phyloP scores from a whole-genome alignment of 2,888 invertebrate genomes.

The Aplocera efformata region DNA sequence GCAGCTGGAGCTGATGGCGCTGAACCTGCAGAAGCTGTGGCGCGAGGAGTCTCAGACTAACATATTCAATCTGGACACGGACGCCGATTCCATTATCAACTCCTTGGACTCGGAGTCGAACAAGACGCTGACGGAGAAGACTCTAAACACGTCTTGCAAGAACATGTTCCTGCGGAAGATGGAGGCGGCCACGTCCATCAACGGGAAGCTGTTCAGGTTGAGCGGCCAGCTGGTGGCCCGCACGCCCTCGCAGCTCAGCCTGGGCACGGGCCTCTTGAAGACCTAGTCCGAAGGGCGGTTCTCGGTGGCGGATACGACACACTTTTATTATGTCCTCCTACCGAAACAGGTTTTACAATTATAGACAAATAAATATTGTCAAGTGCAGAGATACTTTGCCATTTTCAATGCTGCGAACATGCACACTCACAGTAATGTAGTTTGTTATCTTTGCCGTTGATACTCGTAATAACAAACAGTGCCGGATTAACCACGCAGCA shows the following conservation, averaged over 20 bases:
- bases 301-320: too few relatives aligned
- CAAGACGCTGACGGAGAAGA: constrained; percentile 65
- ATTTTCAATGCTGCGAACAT: too few relatives aligned
- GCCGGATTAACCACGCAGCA: too few relatives aligned
- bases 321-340: too few relatives aligned
- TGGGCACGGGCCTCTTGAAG: constrained; percentile 38
- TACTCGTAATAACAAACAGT: too few relatives aligned
- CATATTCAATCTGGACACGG: constrained; percentile 55
- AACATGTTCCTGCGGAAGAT: constrained; percentile 68
- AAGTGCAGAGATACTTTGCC: too few relatives aligned
- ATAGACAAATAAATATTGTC: too few relatives aligned
- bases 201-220: constrained; percentile 59
- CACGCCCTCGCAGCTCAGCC: constrained; percentile 57
- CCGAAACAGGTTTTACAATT: too few relatives aligned
- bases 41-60: constrained; percentile 70
- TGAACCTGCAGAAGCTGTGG: constrained; percentile 81
- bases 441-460: too few relatives aligned
- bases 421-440: too few relatives aligned
- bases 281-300: too few relatives aligned
- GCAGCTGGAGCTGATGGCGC: constrained; percentile 82
- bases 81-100: constrained; percentile 66
- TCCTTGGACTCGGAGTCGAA: constrained; percentile 62
- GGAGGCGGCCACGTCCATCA: constrained; percentile 68
- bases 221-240: constrained; percentile 55
- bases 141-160: constrained; percentile 56